Conservation (phyloP, 2,113 vertebrate genomes). For the Limnothrissa miodon region DNA sequence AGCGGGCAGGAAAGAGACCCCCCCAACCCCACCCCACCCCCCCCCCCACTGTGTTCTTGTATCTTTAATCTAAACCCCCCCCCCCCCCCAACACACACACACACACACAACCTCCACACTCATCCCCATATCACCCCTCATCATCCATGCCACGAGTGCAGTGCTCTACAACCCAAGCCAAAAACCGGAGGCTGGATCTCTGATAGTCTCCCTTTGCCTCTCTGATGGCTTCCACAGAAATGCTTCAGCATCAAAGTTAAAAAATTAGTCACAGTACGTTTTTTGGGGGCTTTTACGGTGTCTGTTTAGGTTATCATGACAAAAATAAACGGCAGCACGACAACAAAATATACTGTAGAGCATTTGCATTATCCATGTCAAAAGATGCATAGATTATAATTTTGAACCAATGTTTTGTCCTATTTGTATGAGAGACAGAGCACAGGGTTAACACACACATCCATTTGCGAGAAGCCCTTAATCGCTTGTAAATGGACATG, state of each 20-base stretch:
- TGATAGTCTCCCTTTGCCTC: background rate
- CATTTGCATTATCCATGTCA: too few species aligned
- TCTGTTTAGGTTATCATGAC: background rate
- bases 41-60: constrained; percentile 24
- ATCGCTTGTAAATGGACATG: too few species aligned
- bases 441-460: too few species aligned
- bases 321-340: background rate
- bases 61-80: constrained; percentile 49
- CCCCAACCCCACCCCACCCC: constrained; percentile 47
- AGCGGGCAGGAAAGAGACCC: constrained; percentile 37
- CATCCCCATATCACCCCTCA: background rate
- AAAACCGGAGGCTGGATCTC: background rate
- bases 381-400: background rate
- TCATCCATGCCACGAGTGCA: background rate
- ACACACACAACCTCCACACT: too few species aligned
- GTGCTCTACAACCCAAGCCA: background rate
- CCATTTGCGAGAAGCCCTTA: too few species aligned
- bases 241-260: background rate
- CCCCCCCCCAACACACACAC: too few species aligned
- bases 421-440: background rate
- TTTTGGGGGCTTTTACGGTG: too few species aligned
- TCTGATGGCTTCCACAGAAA: background rate
- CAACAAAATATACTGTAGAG: background rate
- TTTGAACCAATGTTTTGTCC: background rate
- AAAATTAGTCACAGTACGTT: too few species aligned